Conservation (phyloP, 2,888 invertebrate genomes). For the Monochamus alternatus region DNA sequence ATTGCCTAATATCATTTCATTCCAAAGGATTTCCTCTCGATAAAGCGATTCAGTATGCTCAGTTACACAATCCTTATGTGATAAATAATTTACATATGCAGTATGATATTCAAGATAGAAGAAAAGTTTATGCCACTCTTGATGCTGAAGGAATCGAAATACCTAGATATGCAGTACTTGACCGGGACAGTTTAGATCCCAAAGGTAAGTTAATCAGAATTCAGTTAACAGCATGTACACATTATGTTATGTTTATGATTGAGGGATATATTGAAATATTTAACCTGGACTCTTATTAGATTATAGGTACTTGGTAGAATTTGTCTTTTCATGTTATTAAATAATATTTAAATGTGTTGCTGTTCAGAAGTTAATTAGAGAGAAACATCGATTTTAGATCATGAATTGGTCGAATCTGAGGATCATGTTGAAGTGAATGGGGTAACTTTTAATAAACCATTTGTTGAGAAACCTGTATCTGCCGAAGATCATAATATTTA, state of each 20-base stretch:
- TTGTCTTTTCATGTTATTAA: not conserved
- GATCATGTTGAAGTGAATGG: slow-evolving; percentile 98
- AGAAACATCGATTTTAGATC: slow-evolving; percentile 75
- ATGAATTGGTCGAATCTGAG: slow-evolving; percentile 94
- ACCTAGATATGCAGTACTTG: slow-evolving; percentile 96
- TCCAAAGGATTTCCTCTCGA: slow-evolving; percentile 98
- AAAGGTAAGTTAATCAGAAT: slow-evolving; percentile 78
- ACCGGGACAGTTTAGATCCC: slow-evolving; percentile 93
- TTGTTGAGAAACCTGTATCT: slow-evolving; percentile 99
- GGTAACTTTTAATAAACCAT: slow-evolving; percentile 96
- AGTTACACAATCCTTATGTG: slow-evolving; percentile 93
- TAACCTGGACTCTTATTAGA: too few species aligned
- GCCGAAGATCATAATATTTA: slow-evolving; percentile 99
- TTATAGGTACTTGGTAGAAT: too few species aligned
- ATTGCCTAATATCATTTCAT: slow-evolving; percentile 98
- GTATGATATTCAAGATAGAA: slow-evolving; percentile 95
- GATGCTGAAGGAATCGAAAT: slow-evolving; percentile 97
- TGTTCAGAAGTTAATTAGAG: not conserved
- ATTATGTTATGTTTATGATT: too few species aligned
- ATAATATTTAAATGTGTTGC: not conserved
- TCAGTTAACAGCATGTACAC: too few species aligned
- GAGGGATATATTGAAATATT: too few species aligned
- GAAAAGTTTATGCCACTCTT: slow-evolving; percentile 95
- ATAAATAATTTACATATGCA: slow-evolving; percentile 99
- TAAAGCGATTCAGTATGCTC: slow-evolving; percentile 97